Evolutionary conservation across 2,797 vertebrate genomes (phyloP), one percentile per base, ranked within the genome.

Genomic region (Microchirus variegatus): DNA sequence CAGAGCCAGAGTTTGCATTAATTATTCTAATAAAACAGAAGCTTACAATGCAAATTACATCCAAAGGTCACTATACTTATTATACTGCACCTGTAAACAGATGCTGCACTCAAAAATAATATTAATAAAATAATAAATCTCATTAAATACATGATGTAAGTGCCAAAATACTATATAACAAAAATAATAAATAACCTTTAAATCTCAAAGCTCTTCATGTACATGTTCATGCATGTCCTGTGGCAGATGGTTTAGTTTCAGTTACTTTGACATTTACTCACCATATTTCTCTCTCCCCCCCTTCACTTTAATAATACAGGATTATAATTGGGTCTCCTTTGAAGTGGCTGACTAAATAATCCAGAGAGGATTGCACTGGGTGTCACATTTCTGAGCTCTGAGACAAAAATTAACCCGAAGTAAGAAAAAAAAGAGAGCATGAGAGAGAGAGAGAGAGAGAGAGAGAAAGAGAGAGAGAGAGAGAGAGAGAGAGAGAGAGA

Each of bases 321-420:
- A 88, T 90, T 89, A 85, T 80, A 84, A 87, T 72, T 82, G 78
- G 78, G 48, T 55, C 62, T 47, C 63, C 80, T 89, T 90, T 90
- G 86, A 90, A 86, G 87, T 88, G 53, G 66, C 59, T 81, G 74
- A 73, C 86, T 77, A 77, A 85, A 81, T 87, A 89, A 90, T 87
- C 88, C 77, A 73, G 68, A 50, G 72, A 81, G 85, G 84, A 80
- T 91, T 86, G 77, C 82, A 85, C 54, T 67, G 65, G 74, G 82
- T 78, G 70, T 86, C 83, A 63, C 65, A 81, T 87, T 86, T 87
- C n/a, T 80, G 59, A 22, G 75, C 80, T 83, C 73, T 37, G 49
- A n/a, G 15, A 69, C 63, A 46, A 46, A 46, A 46, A 46, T 4
- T 13, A 42, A 15, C 41, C 41, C 7, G 15, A 11, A 11, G 14